Evolutionary conservation across 2,797 vertebrate genomes (phyloP).

Genomic region (Pampus argenteus): DNA sequence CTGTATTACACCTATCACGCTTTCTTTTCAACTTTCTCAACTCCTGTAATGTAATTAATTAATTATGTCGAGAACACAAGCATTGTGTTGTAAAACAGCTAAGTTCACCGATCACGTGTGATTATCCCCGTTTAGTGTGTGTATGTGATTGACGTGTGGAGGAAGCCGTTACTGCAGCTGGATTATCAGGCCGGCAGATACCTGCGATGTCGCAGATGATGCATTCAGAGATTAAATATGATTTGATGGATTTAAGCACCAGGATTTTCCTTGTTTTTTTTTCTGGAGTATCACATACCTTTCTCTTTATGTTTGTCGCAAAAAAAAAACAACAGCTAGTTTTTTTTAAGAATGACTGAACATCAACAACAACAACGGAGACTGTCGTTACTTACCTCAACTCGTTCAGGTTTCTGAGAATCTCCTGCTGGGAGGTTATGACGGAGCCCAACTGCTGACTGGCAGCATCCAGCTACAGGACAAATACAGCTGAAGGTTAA

Average conservation of each 20-base stretch:
- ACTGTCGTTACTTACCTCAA: slow-evolving; percentile 85
- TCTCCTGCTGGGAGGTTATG: slow-evolving; percentile 90
- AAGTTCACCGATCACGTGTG: slow-evolving; percentile 3
- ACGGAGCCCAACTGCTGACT: slow-evolving; percentile 87
- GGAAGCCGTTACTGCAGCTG: slow-evolving; percentile 40
- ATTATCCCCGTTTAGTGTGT: background rate
- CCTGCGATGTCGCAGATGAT: slow-evolving; percentile 58
- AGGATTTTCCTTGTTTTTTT: slow-evolving; percentile 79
- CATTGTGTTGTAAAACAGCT: too few relatives aligned
- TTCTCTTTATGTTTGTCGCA: slow-evolving; percentile 32
- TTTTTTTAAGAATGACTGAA: slow-evolving; percentile 39
- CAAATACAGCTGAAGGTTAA: slow-evolving; percentile 12
- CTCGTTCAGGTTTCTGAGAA: slow-evolving; percentile 91
- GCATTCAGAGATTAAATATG: slow-evolving; percentile 75
- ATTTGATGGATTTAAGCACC: slow-evolving; percentile 63
- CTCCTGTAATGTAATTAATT: slow-evolving; percentile 14
- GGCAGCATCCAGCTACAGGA: slow-evolving; percentile 72
- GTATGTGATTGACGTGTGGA: background rate
- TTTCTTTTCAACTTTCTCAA: background rate
- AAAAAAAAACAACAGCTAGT: slow-evolving; percentile 53
- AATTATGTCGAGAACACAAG: background rate
- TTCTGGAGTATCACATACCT: slow-evolving; percentile 49
- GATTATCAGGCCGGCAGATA: slow-evolving; percentile 68
- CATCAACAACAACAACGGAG: slow-evolving; percentile 16
- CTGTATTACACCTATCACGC: slow-evolving; percentile 17